Percentiles rank a stretch among this genome's conserved stretches.
Evolutionary conservation across 30 jellyfish, hydroid and myxozoan species (phyloP).

Genomic region (Aurelia coerulea): DNA sequence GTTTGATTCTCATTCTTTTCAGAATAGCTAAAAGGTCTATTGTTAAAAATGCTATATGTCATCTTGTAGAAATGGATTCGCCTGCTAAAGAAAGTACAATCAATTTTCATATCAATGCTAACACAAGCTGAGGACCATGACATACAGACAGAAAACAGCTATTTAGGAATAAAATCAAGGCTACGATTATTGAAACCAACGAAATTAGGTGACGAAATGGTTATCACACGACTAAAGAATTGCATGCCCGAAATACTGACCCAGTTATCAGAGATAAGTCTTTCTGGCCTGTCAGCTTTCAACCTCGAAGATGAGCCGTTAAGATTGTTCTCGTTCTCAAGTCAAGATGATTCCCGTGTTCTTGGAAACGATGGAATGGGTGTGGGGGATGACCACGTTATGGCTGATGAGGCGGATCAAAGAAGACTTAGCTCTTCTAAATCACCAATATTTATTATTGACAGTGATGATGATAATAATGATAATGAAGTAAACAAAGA

Average conservation of each 20-base stretch:
- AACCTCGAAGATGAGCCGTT: not conserved
- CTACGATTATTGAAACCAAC: not conserved
- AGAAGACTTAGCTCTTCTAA: not conserved
- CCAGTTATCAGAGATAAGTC: not conserved
- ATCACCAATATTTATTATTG: not conserved
- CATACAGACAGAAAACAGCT: not conserved
- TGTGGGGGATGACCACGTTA: no score
- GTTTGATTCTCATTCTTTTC: no score
- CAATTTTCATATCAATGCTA: conserved; percentile 23
- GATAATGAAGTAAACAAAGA: not conserved
- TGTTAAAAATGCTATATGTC: not conserved
- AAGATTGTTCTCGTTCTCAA: conserved; percentile 14
- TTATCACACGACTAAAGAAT: not conserved
- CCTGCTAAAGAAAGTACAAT: conserved; percentile 27
- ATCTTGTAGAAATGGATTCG: conserved; percentile 36
- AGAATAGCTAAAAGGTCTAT: no score
- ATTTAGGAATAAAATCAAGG: not conserved
- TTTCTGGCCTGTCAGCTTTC: conserved; percentile 7
- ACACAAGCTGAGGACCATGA: conserved; percentile 11
- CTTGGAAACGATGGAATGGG: no score
- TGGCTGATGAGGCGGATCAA: not conserved
- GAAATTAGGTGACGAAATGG: not conserved
- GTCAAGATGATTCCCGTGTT: conserved; percentile 9
- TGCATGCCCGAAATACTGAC: conserved; percentile 19
- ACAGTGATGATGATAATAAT: conserved; percentile 12